phyloP scores from a whole-genome alignment of 2,113 vertebrate species.

The Mormyrus lacerda region DNA sequence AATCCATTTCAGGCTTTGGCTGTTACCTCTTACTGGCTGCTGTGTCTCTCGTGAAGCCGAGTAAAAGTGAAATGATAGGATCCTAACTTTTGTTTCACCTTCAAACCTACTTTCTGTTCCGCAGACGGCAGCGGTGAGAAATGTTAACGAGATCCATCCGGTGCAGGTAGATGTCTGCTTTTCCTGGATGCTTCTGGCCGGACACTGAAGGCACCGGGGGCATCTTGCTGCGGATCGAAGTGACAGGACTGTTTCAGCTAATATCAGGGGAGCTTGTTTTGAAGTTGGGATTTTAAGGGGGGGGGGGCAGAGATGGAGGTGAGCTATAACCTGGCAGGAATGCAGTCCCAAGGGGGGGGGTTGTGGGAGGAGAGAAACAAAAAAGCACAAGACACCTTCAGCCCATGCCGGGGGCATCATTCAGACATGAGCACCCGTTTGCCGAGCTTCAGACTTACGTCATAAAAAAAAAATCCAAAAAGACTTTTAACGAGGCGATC shows the following conservation, averaged over 20 bases:
- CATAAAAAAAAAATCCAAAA: too few species aligned
- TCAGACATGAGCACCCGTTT: background rate
- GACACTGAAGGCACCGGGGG: conserved; percentile 27
- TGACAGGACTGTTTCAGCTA: conserved; percentile 29
- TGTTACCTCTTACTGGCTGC: background rate
- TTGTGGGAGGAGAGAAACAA: conserved; percentile 7
- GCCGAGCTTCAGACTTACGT: background rate
- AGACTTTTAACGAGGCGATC: background rate
- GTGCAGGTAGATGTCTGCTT: conserved; percentile 2
- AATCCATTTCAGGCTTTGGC: background rate
- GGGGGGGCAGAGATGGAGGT: conserved; percentile 2
- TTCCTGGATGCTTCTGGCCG: conserved; percentile 28
- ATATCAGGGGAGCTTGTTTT: conserved; percentile 42
- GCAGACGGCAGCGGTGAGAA: conserved; percentile 10
- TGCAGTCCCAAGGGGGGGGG: conserved; percentile 24
- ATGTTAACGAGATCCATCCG: conserved; percentile 27
- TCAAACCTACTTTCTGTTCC: conserved; percentile 6
- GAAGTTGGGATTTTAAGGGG: conserved; percentile 25
- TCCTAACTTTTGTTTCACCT: conserved; percentile 16
- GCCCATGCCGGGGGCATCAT: background rate
- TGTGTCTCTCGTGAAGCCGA: background rate
- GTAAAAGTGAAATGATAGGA: background rate
- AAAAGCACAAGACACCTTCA: background rate
- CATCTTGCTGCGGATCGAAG: conserved; percentile 26
- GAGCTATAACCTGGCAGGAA: conserved; percentile 27